These are phyloP conservation scores for Rhagonycha lutea DNA, from an alignment of 2,888 invertebrate genomes.

Conservation along the genomic window DNA sequence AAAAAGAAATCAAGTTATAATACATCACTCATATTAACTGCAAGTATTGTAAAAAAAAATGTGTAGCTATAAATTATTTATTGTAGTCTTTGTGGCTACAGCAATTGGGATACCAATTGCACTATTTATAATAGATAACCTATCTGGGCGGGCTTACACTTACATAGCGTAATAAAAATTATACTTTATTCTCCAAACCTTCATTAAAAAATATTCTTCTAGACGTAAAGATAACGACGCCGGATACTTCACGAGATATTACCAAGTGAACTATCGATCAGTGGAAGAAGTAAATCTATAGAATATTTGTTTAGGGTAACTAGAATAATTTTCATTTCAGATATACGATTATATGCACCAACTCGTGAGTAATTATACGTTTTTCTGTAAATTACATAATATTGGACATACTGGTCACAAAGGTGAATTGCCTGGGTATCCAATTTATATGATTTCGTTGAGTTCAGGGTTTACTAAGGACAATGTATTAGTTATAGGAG, in stretches of 20 bases:
- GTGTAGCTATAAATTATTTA: neutral
- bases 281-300: neutral
- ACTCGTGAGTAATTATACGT: neutral
- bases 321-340: neutral
- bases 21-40: neutral
- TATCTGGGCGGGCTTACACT: neutral
- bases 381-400: constrained; percentile 2
- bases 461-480: constrained; percentile 1
- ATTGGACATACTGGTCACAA: constrained; percentile 4
- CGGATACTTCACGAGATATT: neutral
- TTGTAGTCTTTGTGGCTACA: neutral
- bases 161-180: neutral
- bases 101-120: constrained; percentile 1
- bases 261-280: constrained; percentile 5
- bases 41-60: neutral
- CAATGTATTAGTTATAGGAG: neutral
- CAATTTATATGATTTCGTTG: constrained; percentile 2
- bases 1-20: neutral
- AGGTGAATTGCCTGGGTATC: neutral
- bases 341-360: neutral
- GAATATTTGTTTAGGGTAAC: neutral
- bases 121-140: neutral
- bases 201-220: neutral
- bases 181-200: neutral
- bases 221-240: constrained; percentile 3